Evolutionary conservation across 2,888 invertebrate genomes (phyloP).

Genomic region (Mantis religiosa): DNA sequence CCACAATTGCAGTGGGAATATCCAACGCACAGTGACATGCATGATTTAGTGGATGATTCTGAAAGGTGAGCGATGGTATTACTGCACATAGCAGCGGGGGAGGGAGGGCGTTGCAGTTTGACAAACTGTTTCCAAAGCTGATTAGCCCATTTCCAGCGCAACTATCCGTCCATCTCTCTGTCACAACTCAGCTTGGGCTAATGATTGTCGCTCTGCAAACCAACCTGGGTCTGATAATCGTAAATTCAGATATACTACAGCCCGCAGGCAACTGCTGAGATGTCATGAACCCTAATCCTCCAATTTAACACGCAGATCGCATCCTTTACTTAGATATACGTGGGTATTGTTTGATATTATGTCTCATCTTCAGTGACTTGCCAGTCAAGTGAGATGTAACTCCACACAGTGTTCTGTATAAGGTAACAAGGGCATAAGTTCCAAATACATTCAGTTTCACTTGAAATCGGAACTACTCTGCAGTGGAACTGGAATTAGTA

Average conservation of each 20-base stretch:
- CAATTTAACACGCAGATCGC: too few species aligned
- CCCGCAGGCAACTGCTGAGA: too few species aligned
- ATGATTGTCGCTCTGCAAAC: neutral
- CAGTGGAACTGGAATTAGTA: too few species aligned
- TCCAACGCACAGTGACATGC: neutral
- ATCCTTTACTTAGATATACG: too few species aligned
- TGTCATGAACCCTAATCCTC: too few species aligned
- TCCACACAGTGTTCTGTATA: too few species aligned
- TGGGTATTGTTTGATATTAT: too few species aligned
- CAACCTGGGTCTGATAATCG: neutral
- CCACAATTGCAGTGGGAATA: neutral
- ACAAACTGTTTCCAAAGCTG: constrained; percentile 4
- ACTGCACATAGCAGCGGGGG: neutral
- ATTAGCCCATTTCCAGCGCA: neutral
- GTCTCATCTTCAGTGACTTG: too few species aligned
- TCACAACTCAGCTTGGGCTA: neutral
- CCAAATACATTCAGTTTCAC: too few species aligned
- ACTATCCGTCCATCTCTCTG: neutral
- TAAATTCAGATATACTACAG: neutral
- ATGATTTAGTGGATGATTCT: neutral
- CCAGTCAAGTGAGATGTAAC: too few species aligned
- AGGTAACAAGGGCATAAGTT: too few species aligned
- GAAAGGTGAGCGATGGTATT: neutral
- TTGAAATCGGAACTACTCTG: too few species aligned
- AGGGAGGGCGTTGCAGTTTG: neutral